These are phyloP conservation scores for Trissoscelio sp. DNA, from an alignment of 2,888 invertebrate genomes.

Conservation along the genomic window DNA sequence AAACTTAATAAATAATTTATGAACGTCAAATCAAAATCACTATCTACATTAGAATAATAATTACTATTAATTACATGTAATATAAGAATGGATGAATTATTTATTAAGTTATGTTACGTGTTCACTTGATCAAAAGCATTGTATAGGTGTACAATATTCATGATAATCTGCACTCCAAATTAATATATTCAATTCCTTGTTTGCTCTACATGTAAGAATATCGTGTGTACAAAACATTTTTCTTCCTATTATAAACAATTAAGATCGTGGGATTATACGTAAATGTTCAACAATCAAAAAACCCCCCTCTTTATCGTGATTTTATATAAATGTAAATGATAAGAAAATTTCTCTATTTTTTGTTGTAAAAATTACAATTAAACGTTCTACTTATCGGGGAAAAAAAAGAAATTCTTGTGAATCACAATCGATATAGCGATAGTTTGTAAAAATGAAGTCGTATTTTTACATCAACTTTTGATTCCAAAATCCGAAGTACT, in stretches of 20 bases:
- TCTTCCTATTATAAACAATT: constrained; percentile 2
- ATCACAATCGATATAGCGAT: constrained; percentile 10
- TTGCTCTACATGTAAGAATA: constrained; percentile 30
- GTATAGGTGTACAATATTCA: constrained; percentile 10
- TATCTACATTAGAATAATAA: constrained; percentile 28
- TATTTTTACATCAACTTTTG: constrained; percentile 49
- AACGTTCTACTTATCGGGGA: background rate
- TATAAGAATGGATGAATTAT: constrained; percentile 18
- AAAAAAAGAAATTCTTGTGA: background rate
- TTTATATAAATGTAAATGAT: constrained; percentile 13
- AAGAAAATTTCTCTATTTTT: constrained; percentile 13
- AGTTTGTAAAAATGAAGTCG: constrained; percentile 33
- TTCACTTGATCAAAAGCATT: background rate
- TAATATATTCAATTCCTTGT: constrained; percentile 3
- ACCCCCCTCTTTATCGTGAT: constrained; percentile 5
- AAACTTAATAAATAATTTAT: constrained; percentile 26
- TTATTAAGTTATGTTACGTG: constrained; percentile 10
- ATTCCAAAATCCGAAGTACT: constrained; percentile 9
- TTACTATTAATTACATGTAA: constrained; percentile 19
- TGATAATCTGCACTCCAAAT: constrained; percentile 8
- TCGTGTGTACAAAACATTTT: constrained; percentile 20
- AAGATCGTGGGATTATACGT: constrained; percentile 5
- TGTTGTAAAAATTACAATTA: constrained; percentile 10
- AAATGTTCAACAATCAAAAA: constrained; percentile 16
- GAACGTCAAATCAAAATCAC: background rate